Evolutionary conservation across 2,113 vertebrate species (phyloP), one percentile per base, ranked within the genome.

Genomic region (Gavialis gangeticus): DNA sequence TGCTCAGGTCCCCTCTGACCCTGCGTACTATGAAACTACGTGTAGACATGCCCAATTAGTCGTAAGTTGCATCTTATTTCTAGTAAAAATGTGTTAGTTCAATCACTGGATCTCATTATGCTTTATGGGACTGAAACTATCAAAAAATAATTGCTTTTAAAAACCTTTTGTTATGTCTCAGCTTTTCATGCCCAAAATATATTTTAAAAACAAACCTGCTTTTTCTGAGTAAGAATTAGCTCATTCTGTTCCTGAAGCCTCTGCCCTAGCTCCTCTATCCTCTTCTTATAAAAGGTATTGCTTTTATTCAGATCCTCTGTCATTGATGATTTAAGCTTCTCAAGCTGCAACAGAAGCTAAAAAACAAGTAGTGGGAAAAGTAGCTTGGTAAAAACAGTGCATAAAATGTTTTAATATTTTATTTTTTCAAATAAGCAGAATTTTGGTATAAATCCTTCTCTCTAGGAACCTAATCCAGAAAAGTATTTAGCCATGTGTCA

Each of bases 161-260:
- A 54, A 88, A 73, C 14, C 10, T 37, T 86, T 84, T 37, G 76
- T 13, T 82, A 3, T 24, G 11, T 55, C 17, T 18, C 69, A 7
- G 5, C 84, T 66, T 79, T 84, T 66, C 37, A 90, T 89, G 78
- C 9, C 17, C 0, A 24, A 8, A 69, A 8, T 4, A 2, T 17
- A 46, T 60, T 13, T 21, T 24, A 24, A 79, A 69, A 79, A 90
- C 96, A 88, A 83, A 99, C 99, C 99, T 99, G 98, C 30, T 98
- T 97, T 85, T 96, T 98, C 96, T 99, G 98, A 25, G 80, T 94
- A 86, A 84, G 80, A 93, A 99, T 98, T 75, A 98, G 96, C 56
- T 98, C 97, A 16, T 98, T 98, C 96, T 98, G 98, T 89, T 99
- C 98, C 96, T 98, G 98, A 88, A 99, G 96, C 73, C 90, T 98